Evolutionary conservation across 2,888 invertebrate species (phyloP).

Genomic region (Pterostichus niger): DNA sequence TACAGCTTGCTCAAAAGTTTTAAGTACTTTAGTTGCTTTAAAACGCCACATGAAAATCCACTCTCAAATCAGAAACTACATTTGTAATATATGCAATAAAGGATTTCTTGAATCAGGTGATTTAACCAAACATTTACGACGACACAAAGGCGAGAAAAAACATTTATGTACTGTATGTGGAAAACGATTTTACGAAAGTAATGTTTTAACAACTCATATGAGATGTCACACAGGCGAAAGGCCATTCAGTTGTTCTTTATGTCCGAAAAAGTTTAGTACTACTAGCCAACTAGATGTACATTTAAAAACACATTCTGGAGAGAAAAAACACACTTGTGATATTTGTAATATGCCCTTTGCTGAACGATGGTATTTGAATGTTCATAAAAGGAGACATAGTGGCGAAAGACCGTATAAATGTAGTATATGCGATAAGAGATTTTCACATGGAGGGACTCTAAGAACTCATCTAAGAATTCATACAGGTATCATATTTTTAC

Average conservation of each 20-base stretch:
- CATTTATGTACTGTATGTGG: slow-evolving; percentile 69
- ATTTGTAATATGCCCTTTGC: slow-evolving; percentile 67
- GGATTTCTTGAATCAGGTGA: slow-evolving; percentile 70
- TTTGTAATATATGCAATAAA: slow-evolving; percentile 69
- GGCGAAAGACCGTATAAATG: slow-evolving; percentile 68
- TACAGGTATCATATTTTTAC: slow-evolving; percentile 55
- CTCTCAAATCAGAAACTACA: slow-evolving; percentile 69
- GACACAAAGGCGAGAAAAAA: slow-evolving; percentile 69
- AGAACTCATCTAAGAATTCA: slow-evolving; percentile 70
- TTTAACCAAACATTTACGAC: slow-evolving; percentile 69
- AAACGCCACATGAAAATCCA: slow-evolving; percentile 63
- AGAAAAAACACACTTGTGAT: slow-evolving; percentile 70
- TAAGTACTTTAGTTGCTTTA: slow-evolving; percentile 69
- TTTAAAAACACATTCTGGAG: slow-evolving; percentile 81
- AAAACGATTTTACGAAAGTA: slow-evolving; percentile 67
- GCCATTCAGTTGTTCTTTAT: slow-evolving; percentile 98
- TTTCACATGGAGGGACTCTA: slow-evolving; percentile 70
- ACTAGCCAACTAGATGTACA: slow-evolving; percentile 99
- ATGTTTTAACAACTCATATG: slow-evolving; percentile 81
- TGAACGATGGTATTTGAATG: slow-evolving; percentile 66
- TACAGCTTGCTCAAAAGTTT: slow-evolving; percentile 69
- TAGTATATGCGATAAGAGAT: slow-evolving; percentile 70
- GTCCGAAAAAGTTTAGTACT: slow-evolving; percentile 98
- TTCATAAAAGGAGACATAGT: slow-evolving; percentile 67
- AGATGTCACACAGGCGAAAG: slow-evolving; percentile 99